Evolutionary conservation across 2,888 invertebrate genomes (phyloP), one percentile per base, ranked within the genome.

Genomic region (Achlya flavicornis): DNA sequence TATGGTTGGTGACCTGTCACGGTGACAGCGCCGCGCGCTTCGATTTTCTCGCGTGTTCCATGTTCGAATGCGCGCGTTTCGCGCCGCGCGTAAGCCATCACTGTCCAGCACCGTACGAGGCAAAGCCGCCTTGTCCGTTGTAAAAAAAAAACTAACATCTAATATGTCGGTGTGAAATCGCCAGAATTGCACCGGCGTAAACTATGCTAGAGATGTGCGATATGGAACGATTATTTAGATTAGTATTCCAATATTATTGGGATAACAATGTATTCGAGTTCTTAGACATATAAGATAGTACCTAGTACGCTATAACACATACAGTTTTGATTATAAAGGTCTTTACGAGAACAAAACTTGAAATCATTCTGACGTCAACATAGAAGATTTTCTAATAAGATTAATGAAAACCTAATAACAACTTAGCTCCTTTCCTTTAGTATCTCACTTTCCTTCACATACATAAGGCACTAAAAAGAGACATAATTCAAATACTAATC

Each of bases 91-190:
- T 53, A 58, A 63, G 63, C 63, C 61, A 19, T 57, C 57, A 67
- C 66, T 65, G 67, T 69, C 62, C 67, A 57, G 62, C 57, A 71
- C 72, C 74, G 69, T 72, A 67, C 53, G 53, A 53, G 10, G 65
- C 64, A 64, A 63, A 74, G 70, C 69, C 71, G 53, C 53, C 48
- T 53, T 53, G 53, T 53, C 16, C 53, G 53, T 53, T 53, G 53
- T 53, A 53, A 19, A 53, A 53, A n/a, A 48, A 53, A 66, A 73
- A 70, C 85, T 81, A 83, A 75, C 78, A 79, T 85, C 85, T 85
- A 85, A 87, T 85, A 85, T 81, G 74, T 68, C 74, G 78, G 90
- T 90, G 91, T 91, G 92, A 92, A 92, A 92, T 92, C 89, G 84
- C 76, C 82, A 80, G 83, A 83, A 83, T 84, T 73, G 76, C 81